phyloP scores from a whole-genome alignment of 92 coral and sea anemone species.

The Phenganax marumi region DNA sequence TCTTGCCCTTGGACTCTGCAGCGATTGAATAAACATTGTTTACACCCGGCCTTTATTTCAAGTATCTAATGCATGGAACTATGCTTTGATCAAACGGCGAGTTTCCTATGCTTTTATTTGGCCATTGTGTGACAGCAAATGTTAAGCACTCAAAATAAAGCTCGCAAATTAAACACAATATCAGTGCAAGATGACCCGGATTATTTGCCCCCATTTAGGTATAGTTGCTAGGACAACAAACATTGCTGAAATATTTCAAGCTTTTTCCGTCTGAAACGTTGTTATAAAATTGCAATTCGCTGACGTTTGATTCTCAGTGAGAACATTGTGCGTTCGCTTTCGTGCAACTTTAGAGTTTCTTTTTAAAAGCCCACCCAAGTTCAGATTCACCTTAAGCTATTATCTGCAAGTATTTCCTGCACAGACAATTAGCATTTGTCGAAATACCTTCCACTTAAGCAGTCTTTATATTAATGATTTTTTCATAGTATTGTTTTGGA shows the following conservation, averaged over 20 bases:
- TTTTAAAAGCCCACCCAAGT: conserved; percentile 22
- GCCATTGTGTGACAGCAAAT: conserved; percentile 1
- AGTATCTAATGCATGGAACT: conserved; percentile 3
- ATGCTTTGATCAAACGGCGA: conserved; percentile 27
- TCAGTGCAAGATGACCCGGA: conserved; percentile 19
- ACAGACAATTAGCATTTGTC: conserved; percentile 36
- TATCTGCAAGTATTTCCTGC: conserved; percentile 37
- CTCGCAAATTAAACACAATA: conserved; percentile 12
- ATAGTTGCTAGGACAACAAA: conserved; percentile 36
- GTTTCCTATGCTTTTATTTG: conserved; percentile 13
- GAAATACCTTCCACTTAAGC: conserved; percentile 18
- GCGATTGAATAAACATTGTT: conserved; percentile 19
- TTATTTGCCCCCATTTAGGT: conserved; percentile 24
- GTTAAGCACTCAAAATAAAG: background rate
- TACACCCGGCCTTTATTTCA: background rate
- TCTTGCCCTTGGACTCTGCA: conserved; percentile 46
- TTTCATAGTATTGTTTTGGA: background rate
- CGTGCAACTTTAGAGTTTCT: background rate
- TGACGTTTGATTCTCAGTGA: background rate
- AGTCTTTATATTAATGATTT: background rate
- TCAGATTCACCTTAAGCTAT: background rate
- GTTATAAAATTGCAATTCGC: background rate
- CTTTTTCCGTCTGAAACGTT: background rate
- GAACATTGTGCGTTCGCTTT: background rate
- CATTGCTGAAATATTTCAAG: conserved; percentile 20